Conservation (phyloP, 2,888 invertebrate species). For the Leptopilina myrica region DNA sequence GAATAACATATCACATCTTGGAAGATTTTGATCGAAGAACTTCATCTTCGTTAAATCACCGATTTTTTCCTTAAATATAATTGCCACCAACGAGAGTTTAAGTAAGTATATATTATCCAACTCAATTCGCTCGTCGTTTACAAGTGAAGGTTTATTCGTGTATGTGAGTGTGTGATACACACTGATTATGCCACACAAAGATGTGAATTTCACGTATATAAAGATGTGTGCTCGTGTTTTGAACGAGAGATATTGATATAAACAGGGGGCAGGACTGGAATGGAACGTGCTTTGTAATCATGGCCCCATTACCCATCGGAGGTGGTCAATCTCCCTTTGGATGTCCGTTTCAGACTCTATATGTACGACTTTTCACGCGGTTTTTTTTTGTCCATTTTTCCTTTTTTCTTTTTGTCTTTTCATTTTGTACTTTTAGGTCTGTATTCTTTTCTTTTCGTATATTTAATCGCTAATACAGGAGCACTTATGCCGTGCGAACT, state of each 20-base stretch:
- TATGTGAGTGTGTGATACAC: conserved; percentile 29
- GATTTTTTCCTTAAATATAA: conserved; percentile 33
- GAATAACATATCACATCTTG: conserved; percentile 19
- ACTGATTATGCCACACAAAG: conserved; percentile 18
- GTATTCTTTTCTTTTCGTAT: conserved; percentile 15
- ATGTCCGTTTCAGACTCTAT: conserved; percentile 55
- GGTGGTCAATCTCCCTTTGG: conserved; percentile 72
- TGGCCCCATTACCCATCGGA: conserved; percentile 72
- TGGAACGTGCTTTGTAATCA: conserved; percentile 75
- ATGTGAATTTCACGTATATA: conserved; percentile 52
- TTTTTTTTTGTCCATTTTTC: conserved; percentile 47
- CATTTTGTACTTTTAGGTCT: neutral
- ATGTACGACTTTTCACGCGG: conserved; percentile 60
- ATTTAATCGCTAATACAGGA: neutral
- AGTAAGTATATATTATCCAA: conserved; percentile 40
- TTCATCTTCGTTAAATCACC: conserved; percentile 37
- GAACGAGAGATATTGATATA: conserved; percentile 75
- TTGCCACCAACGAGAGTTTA: conserved; percentile 33
- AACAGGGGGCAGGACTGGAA: conserved; percentile 73
- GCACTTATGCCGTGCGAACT: no score
- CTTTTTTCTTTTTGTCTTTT: neutral
- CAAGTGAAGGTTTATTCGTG: conserved; percentile 17
- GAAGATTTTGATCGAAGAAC: conserved; percentile 32
- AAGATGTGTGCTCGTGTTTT: conserved; percentile 53
- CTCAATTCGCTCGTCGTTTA: conserved; percentile 34